Conservation (phyloP, 2,113 vertebrate genomes). For the Bos indicus region DNA sequence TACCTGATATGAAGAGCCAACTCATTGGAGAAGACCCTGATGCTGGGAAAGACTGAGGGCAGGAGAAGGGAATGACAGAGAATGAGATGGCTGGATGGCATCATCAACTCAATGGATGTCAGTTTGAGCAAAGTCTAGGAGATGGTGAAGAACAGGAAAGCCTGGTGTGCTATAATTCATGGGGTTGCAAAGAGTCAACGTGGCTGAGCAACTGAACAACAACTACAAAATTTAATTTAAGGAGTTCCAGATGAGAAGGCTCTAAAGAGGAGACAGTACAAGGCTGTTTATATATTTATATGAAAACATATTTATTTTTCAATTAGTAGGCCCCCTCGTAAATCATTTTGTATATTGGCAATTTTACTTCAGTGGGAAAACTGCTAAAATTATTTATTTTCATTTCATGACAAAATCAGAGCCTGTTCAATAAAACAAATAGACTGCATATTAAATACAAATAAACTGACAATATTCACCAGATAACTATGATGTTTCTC, state of each 20-base stretch:
- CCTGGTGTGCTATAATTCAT: neutral
- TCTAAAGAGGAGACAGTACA: neutral
- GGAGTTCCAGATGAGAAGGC: neutral
- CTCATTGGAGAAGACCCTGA: neutral
- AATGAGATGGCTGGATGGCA: neutral
- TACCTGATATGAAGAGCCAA: neutral
- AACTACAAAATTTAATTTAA: neutral
- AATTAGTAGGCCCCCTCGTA: neutral
- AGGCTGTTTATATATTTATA: neutral
- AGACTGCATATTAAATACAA: constrained; percentile 17
- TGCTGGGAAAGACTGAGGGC: neutral
- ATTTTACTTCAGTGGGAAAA: neutral
- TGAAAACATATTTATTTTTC: neutral
- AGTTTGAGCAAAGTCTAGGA: neutral
- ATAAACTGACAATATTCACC: neutral
- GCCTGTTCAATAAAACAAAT: constrained; percentile 20
- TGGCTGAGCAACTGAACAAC: neutral
- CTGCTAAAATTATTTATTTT: neutral
- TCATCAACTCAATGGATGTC: neutral
- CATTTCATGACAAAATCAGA: constrained; percentile 22
- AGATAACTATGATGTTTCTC: neutral
- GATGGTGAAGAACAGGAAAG: neutral
- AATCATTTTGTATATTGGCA: neutral
- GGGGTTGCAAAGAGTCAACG: neutral
- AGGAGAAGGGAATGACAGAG: neutral